These are phyloP conservation scores for Criorhina ranunculi DNA, from an alignment of 2,888 invertebrate species.

Conservation along the genomic window DNA sequence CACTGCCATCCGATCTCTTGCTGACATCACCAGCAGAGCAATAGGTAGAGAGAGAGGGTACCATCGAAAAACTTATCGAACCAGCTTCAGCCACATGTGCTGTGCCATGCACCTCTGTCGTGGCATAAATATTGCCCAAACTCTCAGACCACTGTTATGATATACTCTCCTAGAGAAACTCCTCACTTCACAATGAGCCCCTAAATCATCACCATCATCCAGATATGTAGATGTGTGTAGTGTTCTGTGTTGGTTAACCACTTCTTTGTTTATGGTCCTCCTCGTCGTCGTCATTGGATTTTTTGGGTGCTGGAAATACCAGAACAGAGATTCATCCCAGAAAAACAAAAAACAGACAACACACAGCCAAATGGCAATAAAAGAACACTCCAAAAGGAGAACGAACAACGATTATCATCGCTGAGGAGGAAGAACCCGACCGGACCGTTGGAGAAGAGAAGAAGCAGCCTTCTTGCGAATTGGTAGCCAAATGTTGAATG, in stretches of 20 bases:
- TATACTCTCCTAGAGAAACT: slow-evolving; percentile 72
- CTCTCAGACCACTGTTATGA: slow-evolving; percentile 66
- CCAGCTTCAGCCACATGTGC: slow-evolving; percentile 57
- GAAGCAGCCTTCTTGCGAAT: slow-evolving; percentile 54
- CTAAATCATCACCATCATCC: slow-evolving; percentile 73
- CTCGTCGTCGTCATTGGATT: slow-evolving; percentile 38
- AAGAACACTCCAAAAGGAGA: slow-evolving; percentile 46
- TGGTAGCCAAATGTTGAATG: slow-evolving; percentile 61
- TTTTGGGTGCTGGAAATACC: slow-evolving; percentile 74
- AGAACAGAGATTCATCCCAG: slow-evolving; percentile 67
- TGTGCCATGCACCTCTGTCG: slow-evolving; percentile 52
- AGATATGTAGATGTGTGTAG: slow-evolving; percentile 27
- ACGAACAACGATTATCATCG: slow-evolving; percentile 66
- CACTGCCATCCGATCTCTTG: slow-evolving; percentile 73
- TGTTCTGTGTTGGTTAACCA: slow-evolving; percentile 15
- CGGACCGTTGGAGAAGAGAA: slow-evolving; percentile 10
- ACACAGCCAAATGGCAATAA: slow-evolving; percentile 38
- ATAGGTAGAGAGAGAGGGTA: too few relatives aligned
- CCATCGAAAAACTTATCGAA: slow-evolving; percentile 21
- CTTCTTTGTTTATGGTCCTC: slow-evolving; percentile 66
- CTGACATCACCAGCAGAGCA: slow-evolving; percentile 66
- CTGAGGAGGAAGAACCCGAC: slow-evolving; percentile 27
- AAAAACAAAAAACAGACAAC: slow-evolving; percentile 30
- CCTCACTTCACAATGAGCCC: slow-evolving; percentile 72
- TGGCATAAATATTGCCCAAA: slow-evolving; percentile 68